These are phyloP conservation scores for Teleopsis dalmanni DNA, from an alignment of 1,140 invertebrate genomes.

Conservation along the genomic window DNA sequence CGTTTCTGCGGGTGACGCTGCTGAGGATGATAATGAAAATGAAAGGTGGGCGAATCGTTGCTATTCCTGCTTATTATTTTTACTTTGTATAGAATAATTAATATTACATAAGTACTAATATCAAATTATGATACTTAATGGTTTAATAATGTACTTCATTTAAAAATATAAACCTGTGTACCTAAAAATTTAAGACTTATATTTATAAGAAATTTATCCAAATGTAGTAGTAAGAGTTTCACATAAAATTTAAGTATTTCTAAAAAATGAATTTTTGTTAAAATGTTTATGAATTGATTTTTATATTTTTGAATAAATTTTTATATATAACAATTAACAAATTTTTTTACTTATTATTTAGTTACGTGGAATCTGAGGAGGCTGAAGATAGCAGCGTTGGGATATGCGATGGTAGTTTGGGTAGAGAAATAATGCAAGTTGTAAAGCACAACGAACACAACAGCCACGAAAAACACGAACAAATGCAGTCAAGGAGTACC, in stretches of 20 bases:
- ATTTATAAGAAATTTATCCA: no score
- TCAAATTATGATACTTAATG: no score
- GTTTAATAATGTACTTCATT: no score
- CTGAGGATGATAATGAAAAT: conserved; percentile 24
- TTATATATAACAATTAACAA: no score
- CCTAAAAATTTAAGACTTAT: no score
- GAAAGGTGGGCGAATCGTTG: conserved; percentile 48
- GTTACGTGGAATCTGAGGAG: conserved; percentile 33
- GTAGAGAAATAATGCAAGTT: conserved; percentile 59
- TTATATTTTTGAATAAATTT: no score
- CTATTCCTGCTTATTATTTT: conserved; percentile 48
- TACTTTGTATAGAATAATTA: conserved; percentile 45
- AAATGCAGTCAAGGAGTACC: conserved; percentile 5
- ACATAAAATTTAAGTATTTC: no score
- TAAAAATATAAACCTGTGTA: no score
- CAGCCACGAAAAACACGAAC: not conserved
- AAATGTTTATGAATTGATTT: no score
- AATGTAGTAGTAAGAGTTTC: no score
- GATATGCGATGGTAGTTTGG: conserved; percentile 58
- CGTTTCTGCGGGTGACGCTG: conserved; percentile 15
- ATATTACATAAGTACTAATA: not conserved
- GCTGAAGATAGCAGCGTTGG: conserved; percentile 31
- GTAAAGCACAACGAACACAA: conserved; percentile 46
- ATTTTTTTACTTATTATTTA: no score
- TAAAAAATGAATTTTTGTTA: no score